A percentile compares a stretch with the other conserved stretches of the same genome.
phyloP scores from a whole-genome alignment of 2,113 vertebrate species.

The Eclectus roratus region DNA sequence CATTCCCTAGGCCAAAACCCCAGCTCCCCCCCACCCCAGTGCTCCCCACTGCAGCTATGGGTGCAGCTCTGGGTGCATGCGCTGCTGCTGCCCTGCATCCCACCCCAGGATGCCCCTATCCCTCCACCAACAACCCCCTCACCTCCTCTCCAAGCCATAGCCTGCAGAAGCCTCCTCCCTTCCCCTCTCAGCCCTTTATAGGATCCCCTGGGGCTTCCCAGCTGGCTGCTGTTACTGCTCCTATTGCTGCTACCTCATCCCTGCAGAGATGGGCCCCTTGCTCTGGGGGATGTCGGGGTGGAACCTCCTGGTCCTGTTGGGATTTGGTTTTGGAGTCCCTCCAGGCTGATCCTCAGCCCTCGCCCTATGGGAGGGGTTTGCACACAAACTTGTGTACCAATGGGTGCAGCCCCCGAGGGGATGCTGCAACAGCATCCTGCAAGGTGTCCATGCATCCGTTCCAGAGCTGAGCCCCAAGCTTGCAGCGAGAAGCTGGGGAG shows the following conservation, averaged over 20 bases:
- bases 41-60: not conserved
- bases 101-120: fast-evolving
- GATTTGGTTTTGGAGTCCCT: not conserved
- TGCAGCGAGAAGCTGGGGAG: not conserved
- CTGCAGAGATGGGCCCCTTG: not conserved
- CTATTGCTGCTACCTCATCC: not conserved
- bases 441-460: fast-evolving
- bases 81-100: not conserved
- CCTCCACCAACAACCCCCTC: fast-evolving
- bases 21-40: not conserved
- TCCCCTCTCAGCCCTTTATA: not conserved
- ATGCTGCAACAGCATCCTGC: not conserved
- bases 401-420: fast-evolving
- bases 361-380: not conserved
- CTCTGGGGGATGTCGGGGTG: not conserved
- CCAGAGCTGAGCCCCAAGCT: not conserved
- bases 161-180: fast-evolving
- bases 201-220: not conserved
- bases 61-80: fast-evolving
- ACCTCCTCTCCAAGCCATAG: not conserved
- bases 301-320: not conserved
- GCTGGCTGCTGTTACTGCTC: not conserved
- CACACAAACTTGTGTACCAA: not conserved
- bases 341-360: not conserved
- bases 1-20: not conserved